Evolutionary conservation across 2,797 vertebrate genomes (phyloP), one percentile per base, ranked within the genome.

Genomic region (Ptychobarbus kaznakovi): DNA sequence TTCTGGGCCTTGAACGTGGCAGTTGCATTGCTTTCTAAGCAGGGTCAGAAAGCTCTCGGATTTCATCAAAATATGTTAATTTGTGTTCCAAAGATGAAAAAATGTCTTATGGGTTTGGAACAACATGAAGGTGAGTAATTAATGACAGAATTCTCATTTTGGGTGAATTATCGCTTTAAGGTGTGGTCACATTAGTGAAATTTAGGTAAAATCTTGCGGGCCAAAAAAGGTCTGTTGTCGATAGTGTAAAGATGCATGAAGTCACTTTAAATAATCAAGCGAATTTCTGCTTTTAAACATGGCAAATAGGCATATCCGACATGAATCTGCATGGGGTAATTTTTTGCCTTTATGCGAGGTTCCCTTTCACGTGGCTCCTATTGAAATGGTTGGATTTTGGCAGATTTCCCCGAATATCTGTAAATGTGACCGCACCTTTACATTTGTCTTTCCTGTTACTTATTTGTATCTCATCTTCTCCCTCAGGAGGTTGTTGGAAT

Each of bases 401-500:
- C 5, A 4, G 35, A 16, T 66, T 32, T 65, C 66, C 16, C 9
- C 2, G 16, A 77, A 40, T 22, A 77, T n/a, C 1, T 0, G 35
- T 40, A 77, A 25, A 58, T 78, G 22, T 61, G 53, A 7, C 28
- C 2, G 3, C 16, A 22, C 28, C 10, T 76, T 76, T 42, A 58
- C 35, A 28, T n/a, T 68, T 53, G 13, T 75, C 70, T 7, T 66
- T 46, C 8, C 15, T 44, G 6, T 74, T 74, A n/a, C 12, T 58
- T 28, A 81, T 22, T 32, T 65, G 7, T 22, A 15, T 61, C 9
- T 66, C 76, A 83, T 82, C 4, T 89, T 89, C 63, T 25, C 35
- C 93, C 90, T 42, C 93, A 99, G 98, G 95, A 96, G 98, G 91
- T 96, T 99, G 92, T 88, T 99, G 94, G 98, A 99, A 89, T 99